Conservation (phyloP, 1,140 invertebrate species). For the Megathymus violae region DNA sequence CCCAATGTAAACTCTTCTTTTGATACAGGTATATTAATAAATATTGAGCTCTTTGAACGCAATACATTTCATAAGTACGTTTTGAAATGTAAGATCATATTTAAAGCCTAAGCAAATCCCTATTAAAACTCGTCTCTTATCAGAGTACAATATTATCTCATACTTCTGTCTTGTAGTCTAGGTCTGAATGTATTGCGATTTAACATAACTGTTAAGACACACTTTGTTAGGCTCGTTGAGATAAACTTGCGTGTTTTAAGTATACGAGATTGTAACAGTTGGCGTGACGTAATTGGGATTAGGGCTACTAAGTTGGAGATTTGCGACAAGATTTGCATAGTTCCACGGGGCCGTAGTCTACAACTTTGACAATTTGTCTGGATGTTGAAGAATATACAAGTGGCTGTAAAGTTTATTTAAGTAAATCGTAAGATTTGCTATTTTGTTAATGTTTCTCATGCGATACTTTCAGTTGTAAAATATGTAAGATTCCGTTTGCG, state of each 20-base stretch:
- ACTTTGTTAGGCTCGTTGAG: slow-evolving; percentile 12
- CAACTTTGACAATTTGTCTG: slow-evolving; percentile 28
- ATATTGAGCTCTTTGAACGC: no score
- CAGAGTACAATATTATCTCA: no score
- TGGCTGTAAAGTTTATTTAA: background rate
- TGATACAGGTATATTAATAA: no score
- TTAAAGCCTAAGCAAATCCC: no score
- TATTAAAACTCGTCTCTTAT: no score
- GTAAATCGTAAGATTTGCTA: background rate
- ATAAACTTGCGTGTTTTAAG: slow-evolving; percentile 28
- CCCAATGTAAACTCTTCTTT: no score
- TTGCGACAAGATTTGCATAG: slow-evolving; percentile 32
- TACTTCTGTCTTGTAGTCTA: background rate
- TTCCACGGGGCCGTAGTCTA: slow-evolving; percentile 12
- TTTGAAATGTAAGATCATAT: no score
- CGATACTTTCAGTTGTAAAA: no score
- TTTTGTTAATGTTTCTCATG: no score
- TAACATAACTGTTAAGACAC: background rate
- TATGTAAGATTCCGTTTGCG: no score
- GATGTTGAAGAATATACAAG: slow-evolving; percentile 13
- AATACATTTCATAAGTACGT: no score
- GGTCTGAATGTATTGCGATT: background rate
- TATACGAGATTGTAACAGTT: slow-evolving; percentile 25
- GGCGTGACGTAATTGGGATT: slow-evolving; percentile 30
- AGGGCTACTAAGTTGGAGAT: slow-evolving; percentile 20